Evolutionary conservation across 2,113 vertebrate species (phyloP), one percentile per base, ranked within the genome.

Genomic region (Piprites chloris): DNA sequence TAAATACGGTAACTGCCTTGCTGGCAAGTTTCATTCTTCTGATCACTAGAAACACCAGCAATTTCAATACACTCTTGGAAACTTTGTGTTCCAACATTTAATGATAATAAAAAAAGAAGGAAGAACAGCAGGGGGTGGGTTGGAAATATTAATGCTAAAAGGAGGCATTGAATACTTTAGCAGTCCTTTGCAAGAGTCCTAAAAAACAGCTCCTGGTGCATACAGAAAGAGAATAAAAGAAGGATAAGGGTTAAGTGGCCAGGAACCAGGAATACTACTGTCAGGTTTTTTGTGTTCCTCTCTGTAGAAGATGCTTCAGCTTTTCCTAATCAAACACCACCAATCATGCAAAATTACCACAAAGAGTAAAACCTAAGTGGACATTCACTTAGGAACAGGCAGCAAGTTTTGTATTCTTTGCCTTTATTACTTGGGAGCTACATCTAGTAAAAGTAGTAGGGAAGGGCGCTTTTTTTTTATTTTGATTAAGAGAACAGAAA

Each of bases 71-170:
- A 41, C 42, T 80, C 55, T 68, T 90, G 90, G 95, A 96, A 96
- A 96, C 50, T 77, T 97, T 96, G 82, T 56, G 85, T 73, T 96
- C 90, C 71, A 96, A 77, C 12, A 41, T 83, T 92, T 88, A 96
- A 86, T 93, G 83, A 93, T 58, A 87, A 79, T 84, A 91, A 94
- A 95, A 94, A 95, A 95, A 89, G 18, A 44, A 74, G 62, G 49
- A 55, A 50, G 28, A 92, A 72, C 94, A 85, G 93, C 9, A 21
- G 35, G 87, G 74, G 62, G 62, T 71, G 52, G 56, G 24, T 67
- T 96, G 88, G 88, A 95, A 93, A 96, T 74, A 76, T 37, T 95
- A 91, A 88, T 41, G 65, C 72, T 94, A 85, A 88, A 93, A 96
- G 28, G 24, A 90, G 50, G 8, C 55, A 94, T 24, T 93, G 93